Conservation (phyloP, 92 coral and sea anemone genomes). For the Siderastrea radians region DNA sequence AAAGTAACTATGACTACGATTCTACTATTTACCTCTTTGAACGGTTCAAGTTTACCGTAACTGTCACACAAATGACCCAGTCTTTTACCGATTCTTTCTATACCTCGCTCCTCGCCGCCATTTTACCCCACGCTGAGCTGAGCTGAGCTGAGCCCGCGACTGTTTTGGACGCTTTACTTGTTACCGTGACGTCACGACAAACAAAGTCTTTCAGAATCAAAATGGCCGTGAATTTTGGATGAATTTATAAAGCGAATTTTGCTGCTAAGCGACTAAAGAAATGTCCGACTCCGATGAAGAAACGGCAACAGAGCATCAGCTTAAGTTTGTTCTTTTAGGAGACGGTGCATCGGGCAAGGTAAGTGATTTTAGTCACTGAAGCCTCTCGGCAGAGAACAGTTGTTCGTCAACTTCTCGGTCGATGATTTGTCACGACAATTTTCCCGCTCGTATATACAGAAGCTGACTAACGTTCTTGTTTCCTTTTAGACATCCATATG, state of each 20-base stretch:
- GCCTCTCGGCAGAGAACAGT: not conserved
- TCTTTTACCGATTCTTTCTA: too few relatives aligned
- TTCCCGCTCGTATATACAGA: not conserved
- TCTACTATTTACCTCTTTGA: too few relatives aligned
- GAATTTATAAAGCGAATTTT: not conserved
- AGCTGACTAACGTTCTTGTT: constrained; percentile 6
- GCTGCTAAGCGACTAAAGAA: not conserved
- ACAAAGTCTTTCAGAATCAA: constrained; percentile 46
- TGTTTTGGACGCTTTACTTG: constrained; percentile 18
- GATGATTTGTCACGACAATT: not conserved
- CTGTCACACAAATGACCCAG: too few relatives aligned
- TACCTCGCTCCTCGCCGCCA: not conserved
- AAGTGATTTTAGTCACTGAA: constrained; percentile 4
- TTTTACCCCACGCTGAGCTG: not conserved
- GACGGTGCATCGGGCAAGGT: constrained; percentile 99
- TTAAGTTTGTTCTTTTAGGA: constrained; percentile 95
- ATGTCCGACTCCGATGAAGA: constrained; percentile 99
- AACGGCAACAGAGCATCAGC: constrained; percentile 90
- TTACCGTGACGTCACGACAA: constrained; percentile 95
- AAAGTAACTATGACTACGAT: too few relatives aligned
- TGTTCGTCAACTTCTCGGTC: not conserved
- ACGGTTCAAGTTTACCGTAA: too few relatives aligned
- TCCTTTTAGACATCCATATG: constrained; percentile 90
- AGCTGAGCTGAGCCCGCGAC: constrained; percentile 75
- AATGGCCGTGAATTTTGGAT: constrained; percentile 23